Percentiles rank a stretch among this genome's conserved stretches.
These are phyloP conservation scores for Calameuta filiformis DNA, from an alignment of 2,888 invertebrate genomes.

Conservation along the genomic window DNA sequence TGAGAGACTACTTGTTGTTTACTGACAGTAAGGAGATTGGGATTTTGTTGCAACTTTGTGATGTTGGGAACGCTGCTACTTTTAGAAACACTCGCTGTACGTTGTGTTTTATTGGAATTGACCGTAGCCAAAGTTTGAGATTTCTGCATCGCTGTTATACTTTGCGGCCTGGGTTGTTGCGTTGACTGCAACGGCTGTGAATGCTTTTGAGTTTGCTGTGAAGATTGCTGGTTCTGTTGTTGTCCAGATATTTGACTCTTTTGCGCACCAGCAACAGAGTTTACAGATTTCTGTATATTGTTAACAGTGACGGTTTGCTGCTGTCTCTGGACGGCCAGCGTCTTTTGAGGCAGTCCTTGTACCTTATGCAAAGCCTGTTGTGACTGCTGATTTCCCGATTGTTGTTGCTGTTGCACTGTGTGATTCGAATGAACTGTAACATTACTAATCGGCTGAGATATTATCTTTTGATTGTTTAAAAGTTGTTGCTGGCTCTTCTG, in stretches of 20 bases:
- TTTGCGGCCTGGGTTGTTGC: conserved; percentile 36
- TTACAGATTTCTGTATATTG: conserved; percentile 44
- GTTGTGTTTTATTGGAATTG: conserved; percentile 32
- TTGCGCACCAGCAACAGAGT: conserved; percentile 39
- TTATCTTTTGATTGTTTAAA: conserved; percentile 48
- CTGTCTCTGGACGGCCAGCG: conserved; percentile 39
- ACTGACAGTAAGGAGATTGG: conserved; percentile 31
- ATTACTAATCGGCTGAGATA: conserved; percentile 22
- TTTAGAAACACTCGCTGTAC: conserved; percentile 41
- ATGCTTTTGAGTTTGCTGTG: conserved; percentile 22
- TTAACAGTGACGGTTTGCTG: conserved; percentile 36
- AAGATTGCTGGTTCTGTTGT: conserved; percentile 10
- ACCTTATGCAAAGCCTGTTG: conserved; percentile 41
- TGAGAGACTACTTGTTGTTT: conserved; percentile 34
- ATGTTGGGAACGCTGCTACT: conserved; percentile 54
- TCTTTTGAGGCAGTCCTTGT: conserved; percentile 43
- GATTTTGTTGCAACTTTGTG: conserved; percentile 43
- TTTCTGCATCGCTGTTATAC: conserved; percentile 35
- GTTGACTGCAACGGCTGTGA: conserved; percentile 17
- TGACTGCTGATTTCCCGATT: conserved; percentile 23
- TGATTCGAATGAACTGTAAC: conserved; percentile 38
- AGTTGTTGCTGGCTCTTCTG: conserved; percentile 29
- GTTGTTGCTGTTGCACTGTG: conserved; percentile 38
- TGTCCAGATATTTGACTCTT: conserved; percentile 35
- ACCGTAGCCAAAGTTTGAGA: conserved; percentile 35